These are phyloP conservation scores for Taurulus bubalis DNA, from an alignment of 2,113 vertebrate species.

Conservation along the genomic window DNA sequence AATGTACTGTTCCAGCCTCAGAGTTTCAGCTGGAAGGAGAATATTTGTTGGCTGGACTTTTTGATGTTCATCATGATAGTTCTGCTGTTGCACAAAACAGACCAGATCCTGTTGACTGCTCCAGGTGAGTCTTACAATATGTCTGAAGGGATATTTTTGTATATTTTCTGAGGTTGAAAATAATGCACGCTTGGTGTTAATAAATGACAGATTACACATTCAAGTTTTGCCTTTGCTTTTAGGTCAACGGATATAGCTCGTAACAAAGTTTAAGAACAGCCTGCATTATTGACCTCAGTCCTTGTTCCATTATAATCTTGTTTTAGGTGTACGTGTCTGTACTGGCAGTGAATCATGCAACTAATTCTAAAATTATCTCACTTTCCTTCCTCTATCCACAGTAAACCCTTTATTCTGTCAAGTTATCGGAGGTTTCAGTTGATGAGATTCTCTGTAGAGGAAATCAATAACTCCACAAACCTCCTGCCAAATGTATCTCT, in stretches of 20 bases:
- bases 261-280: neutral
- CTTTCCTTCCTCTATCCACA: conserved; percentile 41
- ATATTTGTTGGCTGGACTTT: conserved; percentile 77
- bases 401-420: conserved; percentile 63
- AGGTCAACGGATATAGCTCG: neutral
- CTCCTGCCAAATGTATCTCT: conserved; percentile 87
- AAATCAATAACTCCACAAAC: conserved; percentile 88
- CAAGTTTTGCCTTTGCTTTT: neutral
- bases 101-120: conserved; percentile 67
- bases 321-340: neutral
- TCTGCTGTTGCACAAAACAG: neutral
- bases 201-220: neutral
- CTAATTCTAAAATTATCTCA: neutral
- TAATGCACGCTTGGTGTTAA: neutral
- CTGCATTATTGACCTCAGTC: neutral
- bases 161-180: neutral
- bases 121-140: conserved; percentile 64
- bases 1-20: conserved; percentile 10
- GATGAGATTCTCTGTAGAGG: conserved; percentile 86
- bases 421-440: conserved; percentile 84
- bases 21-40: conserved; percentile 77
- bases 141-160: neutral
- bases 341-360: neutral
- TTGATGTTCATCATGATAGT: conserved; percentile 60
- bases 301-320: neutral